Evolutionary conservation across 1,140 invertebrate genomes (phyloP), one percentile per base, ranked within the genome.

Genomic region (Coelopa frigida): DNA sequence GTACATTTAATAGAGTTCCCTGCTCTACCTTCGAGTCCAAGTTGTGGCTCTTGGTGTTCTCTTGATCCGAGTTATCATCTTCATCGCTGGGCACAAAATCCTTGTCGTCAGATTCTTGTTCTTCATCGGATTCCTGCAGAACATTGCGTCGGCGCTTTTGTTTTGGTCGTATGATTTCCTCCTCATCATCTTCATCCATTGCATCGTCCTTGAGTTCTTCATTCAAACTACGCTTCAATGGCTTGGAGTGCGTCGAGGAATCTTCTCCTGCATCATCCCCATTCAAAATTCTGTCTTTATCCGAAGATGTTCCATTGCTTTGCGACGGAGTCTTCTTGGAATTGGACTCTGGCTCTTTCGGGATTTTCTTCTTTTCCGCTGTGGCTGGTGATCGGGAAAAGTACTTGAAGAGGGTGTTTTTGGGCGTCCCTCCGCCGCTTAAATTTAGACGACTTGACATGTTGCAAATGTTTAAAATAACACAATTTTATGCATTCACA

Each of bases 371-470:
- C 39, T 64, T 59, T 46, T 60, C 58, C n/a, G 36, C 14, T 5
- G 70, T 58, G 4, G 71, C 74, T 12, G 76, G 75, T 4, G 75
- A 77, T 62, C 75, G 76, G 11, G 66, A 48, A 50, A 78, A 78
- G 54, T 78, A 78, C 55, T 78, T 78, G 33, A 78, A 75, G n/a
- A 78, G 51, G 0, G 75, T 78, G 56, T 78, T 78, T n/a, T 48
- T 52, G 32, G 56, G 49, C 45, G 68, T 51, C 20, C 31, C 20
- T 17, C 56, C 51, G 14, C 39, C 54, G 42, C 59, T 65, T 2
- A 52, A 60, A 42, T 65, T 65, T 2, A 65, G 41, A 37, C 62
- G 64, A 40, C 60, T 66, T 1, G 62, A 66, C 62, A 65, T 65
- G 38, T 20, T 52, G n/a, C n/a, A n/a, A n/a, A 29, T 8, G 27